These are phyloP conservation scores for Hylaeus volcanicus DNA, from an alignment of 1,140 invertebrate genomes.

Conservation along the genomic window DNA sequence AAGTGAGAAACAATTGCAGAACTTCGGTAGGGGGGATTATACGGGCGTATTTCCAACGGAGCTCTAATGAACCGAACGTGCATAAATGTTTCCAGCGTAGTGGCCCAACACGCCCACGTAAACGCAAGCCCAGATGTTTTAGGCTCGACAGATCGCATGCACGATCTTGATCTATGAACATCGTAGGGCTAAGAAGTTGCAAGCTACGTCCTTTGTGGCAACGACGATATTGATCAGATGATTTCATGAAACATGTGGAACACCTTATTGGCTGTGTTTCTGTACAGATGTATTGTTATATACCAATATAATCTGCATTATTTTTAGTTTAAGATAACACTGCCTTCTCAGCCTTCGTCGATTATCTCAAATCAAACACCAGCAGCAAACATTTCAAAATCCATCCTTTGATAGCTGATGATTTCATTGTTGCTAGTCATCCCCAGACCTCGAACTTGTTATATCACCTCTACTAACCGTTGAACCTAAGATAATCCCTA, in stretches of 20 bases:
- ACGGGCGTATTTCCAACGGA: slow-evolving; percentile 55
- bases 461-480: no score
- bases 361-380: no score
- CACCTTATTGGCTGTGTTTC: no score
- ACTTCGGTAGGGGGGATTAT: slow-evolving; percentile 58
- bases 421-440: no score
- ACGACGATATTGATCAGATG: not conserved
- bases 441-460: no score
- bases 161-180: slow-evolving; percentile 33
- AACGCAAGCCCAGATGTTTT: slow-evolving; percentile 46
- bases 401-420: no score
- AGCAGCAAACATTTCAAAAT: no score
- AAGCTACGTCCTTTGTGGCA: not conserved
- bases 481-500: no score
- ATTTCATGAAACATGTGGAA: slow-evolving; percentile 3
- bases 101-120: slow-evolving; percentile 38
- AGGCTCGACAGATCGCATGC: slow-evolving; percentile 33
- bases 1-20: slow-evolving; percentile 69
- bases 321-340: no score
- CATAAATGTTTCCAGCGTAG: slow-evolving; percentile 59
- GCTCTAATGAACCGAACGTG: slow-evolving; percentile 64
- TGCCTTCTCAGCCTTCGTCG: no score
- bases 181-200: not conserved
- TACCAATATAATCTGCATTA: no score
- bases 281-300: no score